Evolutionary conservation across 2,888 invertebrate species (phyloP).

Genomic region (Lasioglossum malachurum): DNA sequence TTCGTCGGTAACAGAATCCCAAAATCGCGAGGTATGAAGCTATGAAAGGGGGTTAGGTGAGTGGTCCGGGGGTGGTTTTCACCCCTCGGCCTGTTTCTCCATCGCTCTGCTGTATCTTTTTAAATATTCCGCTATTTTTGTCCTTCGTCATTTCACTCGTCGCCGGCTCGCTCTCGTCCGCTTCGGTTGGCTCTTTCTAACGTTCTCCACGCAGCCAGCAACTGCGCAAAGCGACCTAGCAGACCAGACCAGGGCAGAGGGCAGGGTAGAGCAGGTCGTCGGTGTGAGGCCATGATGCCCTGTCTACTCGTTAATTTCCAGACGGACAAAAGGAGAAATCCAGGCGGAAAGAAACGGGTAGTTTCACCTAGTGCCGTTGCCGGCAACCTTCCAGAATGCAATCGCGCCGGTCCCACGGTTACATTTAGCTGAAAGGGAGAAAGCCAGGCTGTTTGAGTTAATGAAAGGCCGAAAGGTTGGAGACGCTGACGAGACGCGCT

Average conservation of each 20-base stretch:
- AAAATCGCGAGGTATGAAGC: constrained; percentile 27
- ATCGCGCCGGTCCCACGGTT: constrained; percentile 72
- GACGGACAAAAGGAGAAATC: constrained; percentile 52
- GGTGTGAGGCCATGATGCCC: constrained; percentile 62
- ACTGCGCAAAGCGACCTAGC: constrained; percentile 38
- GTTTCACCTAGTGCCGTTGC: constrained; percentile 61
- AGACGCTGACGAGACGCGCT: constrained; percentile 70
- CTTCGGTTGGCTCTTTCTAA: constrained; percentile 21
- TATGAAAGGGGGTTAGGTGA: constrained; percentile 32
- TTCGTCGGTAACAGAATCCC: constrained; percentile 26
- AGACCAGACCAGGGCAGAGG: constrained; percentile 2
- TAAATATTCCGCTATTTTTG: constrained; percentile 2
- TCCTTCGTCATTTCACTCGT: not conserved
- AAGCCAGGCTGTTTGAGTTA: constrained; percentile 69
- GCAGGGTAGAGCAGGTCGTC: not conserved
- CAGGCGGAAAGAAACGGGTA: constrained; percentile 46
- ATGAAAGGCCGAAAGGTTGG: constrained; percentile 75
- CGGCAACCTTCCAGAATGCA: constrained; percentile 75
- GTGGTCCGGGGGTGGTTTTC: not conserved
- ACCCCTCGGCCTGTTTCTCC: constrained; percentile 4
- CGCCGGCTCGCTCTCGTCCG: not conserved
- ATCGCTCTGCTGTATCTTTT: not conserved
- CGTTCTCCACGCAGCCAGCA: constrained; percentile 16
- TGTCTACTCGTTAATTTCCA: constrained; percentile 69
- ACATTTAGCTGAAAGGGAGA: constrained; percentile 65